Evolutionary conservation across 2,888 invertebrate species (phyloP).

Genomic region (Diplolepis rosae): DNA sequence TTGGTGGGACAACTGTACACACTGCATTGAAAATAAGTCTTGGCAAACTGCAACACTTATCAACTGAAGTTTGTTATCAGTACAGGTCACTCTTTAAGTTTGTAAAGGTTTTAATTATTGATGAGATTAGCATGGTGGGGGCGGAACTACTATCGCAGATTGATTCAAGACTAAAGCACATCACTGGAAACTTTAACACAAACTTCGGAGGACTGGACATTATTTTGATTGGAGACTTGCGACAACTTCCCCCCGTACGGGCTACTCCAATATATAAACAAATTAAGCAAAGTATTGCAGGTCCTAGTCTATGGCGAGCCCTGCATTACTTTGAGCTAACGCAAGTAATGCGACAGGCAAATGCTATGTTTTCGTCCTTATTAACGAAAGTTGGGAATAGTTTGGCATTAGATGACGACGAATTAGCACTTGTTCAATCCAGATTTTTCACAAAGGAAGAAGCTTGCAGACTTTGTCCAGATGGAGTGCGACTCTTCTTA

Average conservation of each 20-base stretch:
- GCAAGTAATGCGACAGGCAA: slow-evolving; percentile 63
- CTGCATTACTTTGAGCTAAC: slow-evolving; percentile 60
- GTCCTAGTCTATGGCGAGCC: slow-evolving; percentile 58
- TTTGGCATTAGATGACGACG: slow-evolving; percentile 44
- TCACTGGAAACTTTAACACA: slow-evolving; percentile 56
- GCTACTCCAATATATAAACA: too few species aligned
- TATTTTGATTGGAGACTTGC: slow-evolving; percentile 66
- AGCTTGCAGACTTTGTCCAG: slow-evolving; percentile 52
- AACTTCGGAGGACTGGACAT: slow-evolving; percentile 65
- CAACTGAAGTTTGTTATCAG: slow-evolving; percentile 33
- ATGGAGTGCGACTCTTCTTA: slow-evolving; percentile 56
- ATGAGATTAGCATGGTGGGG: slow-evolving; percentile 65
- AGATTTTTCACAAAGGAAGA: slow-evolving; percentile 53
- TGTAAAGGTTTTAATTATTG: slow-evolving; percentile 59
- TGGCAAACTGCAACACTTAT: slow-evolving; percentile 8
- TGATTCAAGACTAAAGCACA: slow-evolving; percentile 61
- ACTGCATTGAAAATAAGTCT: slow-evolving; percentile 51
- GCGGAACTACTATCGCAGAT: slow-evolving; percentile 58
- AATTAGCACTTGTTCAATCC: slow-evolving; percentile 55
- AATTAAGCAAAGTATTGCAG: slow-evolving; percentile 52
- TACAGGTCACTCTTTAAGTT: slow-evolving; percentile 55
- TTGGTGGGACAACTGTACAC: slow-evolving; percentile 59
- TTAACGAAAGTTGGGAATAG: slow-evolving; percentile 63
- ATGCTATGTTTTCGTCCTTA: slow-evolving; percentile 60
- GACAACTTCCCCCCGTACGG: slow-evolving; percentile 67